Percentiles rank a stretch among this genome's conserved stretches.
These are phyloP conservation scores for Chaetophractus vellerosus DNA, from an alignment of 2,797 vertebrate species.

Conservation along the genomic window DNA sequence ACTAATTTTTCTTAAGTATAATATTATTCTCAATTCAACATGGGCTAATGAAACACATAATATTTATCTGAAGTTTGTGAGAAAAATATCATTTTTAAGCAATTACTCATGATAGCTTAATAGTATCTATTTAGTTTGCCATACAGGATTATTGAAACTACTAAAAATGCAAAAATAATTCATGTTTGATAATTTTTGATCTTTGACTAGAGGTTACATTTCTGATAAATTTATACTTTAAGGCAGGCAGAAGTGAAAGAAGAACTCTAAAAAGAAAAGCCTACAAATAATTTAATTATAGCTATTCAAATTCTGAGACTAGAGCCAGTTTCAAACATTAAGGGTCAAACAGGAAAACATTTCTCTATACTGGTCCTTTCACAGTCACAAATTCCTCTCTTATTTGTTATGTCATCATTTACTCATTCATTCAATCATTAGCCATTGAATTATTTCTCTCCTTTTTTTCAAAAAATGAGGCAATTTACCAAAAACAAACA, in stretches of 20 bases:
- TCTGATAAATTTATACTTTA: constrained; percentile 1
- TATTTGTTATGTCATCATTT: not conserved
- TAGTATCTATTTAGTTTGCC: constrained; percentile 18
- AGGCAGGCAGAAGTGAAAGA: not conserved
- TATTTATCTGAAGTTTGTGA: constrained; percentile 52
- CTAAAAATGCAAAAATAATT: constrained; percentile 20
- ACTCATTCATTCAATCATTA: not conserved
- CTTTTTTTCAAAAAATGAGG: not conserved
- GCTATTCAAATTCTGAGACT: not conserved
- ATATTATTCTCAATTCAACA: constrained; percentile 51
- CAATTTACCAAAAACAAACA: not conserved
- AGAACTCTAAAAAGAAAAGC: not conserved
- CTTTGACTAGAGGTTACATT: constrained; percentile 1
- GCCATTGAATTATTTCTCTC: not conserved
- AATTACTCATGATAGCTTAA: constrained; percentile 20
- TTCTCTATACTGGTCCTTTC: not conserved
- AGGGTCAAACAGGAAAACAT: not conserved
- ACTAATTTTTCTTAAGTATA: constrained; percentile 53
- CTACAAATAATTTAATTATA: not conserved
- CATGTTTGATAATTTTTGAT: not conserved
- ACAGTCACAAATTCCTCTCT: not conserved
- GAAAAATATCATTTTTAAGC: constrained; percentile 23
- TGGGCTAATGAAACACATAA: constrained; percentile 57
- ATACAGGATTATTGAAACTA: constrained; percentile 29
- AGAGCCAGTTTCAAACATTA: not conserved